Evolutionary conservation across 2,113 vertebrate genomes (phyloP).

Genomic region (Phasianus colchicus): DNA sequence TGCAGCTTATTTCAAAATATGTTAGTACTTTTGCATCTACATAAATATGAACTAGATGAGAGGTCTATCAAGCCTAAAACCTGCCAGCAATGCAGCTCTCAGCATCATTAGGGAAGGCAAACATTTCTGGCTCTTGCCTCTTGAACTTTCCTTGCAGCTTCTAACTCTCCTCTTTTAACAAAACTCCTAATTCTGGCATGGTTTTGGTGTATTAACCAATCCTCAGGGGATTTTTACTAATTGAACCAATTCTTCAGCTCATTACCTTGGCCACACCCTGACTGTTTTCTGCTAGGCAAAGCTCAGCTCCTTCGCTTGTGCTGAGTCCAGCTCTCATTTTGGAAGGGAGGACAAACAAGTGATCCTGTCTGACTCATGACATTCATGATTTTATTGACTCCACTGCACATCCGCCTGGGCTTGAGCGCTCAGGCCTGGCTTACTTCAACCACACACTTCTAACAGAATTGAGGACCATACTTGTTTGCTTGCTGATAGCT

Average conservation of each 20-base stretch:
- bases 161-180: neutral
- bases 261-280: neutral
- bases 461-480: too few relatives aligned
- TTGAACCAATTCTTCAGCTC: neutral
- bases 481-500: neutral
- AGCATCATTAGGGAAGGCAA: neutral
- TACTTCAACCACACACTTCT: rapidly evolving
- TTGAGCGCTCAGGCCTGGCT: rapidly evolving
- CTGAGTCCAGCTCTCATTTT: neutral
- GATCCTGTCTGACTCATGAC: neutral
- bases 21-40: neutral
- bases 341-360: neutral
- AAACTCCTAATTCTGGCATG: neutral
- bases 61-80: neutral
- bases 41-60: neutral
- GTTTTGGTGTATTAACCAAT: neutral
- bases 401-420: neutral
- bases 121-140: neutral
- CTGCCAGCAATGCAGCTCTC: neutral
- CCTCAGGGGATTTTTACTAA: neutral
- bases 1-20: neutral
- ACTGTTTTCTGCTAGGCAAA: neutral
- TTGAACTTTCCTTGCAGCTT: rapidly evolving
- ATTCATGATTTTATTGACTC: neutral
- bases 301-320: rapidly evolving